Percentiles rank a stretch among this genome's conserved stretches.
Evolutionary conservation across 2,797 vertebrate genomes (phyloP).

Genomic region (Sebastes reedi): DNA sequence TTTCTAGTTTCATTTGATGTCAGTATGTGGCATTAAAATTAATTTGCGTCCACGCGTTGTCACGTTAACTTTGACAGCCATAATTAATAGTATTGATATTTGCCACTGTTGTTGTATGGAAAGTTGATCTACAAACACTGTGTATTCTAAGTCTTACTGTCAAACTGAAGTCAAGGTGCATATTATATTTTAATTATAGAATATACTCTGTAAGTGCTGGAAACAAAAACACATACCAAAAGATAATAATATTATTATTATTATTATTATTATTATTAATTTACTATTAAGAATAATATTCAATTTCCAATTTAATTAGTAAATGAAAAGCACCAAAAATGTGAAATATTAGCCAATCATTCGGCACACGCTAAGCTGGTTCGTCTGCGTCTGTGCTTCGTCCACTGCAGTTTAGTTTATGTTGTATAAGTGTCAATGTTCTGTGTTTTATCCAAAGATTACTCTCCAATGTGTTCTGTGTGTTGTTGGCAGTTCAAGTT

Average conservation of each 20-base stretch:
- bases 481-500: slow-evolving; percentile 59
- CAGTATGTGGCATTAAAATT: too few relatives aligned
- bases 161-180: not conserved
- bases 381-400: slow-evolving; percentile 30
- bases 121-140: not conserved
- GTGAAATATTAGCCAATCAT: slow-evolving; percentile 19
- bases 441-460: slow-evolving; percentile 65
- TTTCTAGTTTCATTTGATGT: too few relatives aligned
- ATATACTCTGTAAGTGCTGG: not conserved
- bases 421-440: slow-evolving; percentile 37
- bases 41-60: too few relatives aligned
- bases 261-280: too few relatives aligned
- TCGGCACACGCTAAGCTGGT: not conserved
- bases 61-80: too few relatives aligned
- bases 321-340: slow-evolving; percentile 16
- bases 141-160: not conserved
- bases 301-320: not conserved
- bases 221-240: not conserved
- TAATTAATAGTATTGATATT: not conserved
- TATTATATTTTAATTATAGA: not conserved
- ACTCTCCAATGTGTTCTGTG: slow-evolving; percentile 29
- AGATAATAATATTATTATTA: too few relatives aligned
- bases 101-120: not conserved
- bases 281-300: not conserved
- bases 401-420: slow-evolving; percentile 28